Conservation (phyloP, 64 coral and sea anemone genomes). For the Actinia tenebrosa region DNA sequence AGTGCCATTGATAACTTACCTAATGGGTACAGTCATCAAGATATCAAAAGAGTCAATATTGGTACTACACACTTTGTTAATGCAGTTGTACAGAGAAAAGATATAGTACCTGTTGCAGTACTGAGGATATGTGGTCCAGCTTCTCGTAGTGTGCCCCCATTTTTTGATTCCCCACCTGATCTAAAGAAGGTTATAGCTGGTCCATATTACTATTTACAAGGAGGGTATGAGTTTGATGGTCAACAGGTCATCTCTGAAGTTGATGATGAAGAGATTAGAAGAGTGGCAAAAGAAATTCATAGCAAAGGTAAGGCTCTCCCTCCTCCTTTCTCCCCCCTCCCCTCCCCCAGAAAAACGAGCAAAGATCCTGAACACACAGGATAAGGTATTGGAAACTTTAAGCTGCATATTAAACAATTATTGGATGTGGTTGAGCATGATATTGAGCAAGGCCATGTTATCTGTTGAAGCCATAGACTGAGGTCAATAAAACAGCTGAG, state of each 20-base stretch:
- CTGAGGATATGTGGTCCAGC: slow-evolving; percentile 91
- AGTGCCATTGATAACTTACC: slow-evolving; percentile 55
- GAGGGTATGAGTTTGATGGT: slow-evolving; percentile 84
- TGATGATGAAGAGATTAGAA: slow-evolving; percentile 59
- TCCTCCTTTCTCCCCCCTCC: too few relatives aligned
- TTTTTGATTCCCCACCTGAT: slow-evolving; percentile 84
- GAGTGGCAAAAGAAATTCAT: slow-evolving; percentile 41
- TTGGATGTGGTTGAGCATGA: too few relatives aligned
- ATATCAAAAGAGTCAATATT: slow-evolving; percentile 71
- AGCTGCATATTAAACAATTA: too few relatives aligned
- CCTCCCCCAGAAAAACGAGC: too few relatives aligned
- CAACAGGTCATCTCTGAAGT: slow-evolving; percentile 34
- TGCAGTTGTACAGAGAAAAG: slow-evolving; percentile 80
- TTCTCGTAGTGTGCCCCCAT: slow-evolving; percentile 66
- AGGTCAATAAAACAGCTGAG: too few relatives aligned
- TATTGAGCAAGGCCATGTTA: too few relatives aligned
- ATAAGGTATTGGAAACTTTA: not conserved
- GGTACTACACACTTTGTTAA: slow-evolving; percentile 99
- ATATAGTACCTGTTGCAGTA: slow-evolving; percentile 58
- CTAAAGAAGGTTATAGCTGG: slow-evolving; percentile 51
- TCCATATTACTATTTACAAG: slow-evolving; percentile 69
- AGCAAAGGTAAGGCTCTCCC: too few relatives aligned
- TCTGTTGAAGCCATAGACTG: too few relatives aligned
- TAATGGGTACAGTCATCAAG: slow-evolving; percentile 28
- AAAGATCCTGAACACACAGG: too few relatives aligned